These are phyloP conservation scores for Mirza zaza DNA, from an alignment of 2,113 vertebrate species.

Conservation along the genomic window DNA sequence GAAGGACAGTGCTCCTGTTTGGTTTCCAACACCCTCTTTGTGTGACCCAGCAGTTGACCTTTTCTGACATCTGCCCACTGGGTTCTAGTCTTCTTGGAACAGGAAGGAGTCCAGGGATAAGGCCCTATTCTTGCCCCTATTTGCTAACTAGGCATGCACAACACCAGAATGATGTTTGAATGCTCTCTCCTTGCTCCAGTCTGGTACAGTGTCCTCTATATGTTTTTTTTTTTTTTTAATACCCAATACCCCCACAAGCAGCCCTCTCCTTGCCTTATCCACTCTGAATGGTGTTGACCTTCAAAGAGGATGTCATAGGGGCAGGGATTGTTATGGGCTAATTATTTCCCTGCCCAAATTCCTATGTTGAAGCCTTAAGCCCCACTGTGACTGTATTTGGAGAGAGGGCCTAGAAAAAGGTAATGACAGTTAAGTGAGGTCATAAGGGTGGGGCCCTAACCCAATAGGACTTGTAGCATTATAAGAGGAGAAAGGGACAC, in stretches of 20 bases:
- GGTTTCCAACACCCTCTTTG: neutral
- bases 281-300: neutral
- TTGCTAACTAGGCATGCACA: neutral
- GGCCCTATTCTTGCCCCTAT: neutral
- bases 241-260: neutral
- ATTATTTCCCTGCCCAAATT: neutral
- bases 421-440: neutral
- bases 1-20: neutral
- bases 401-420: neutral
- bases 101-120: neutral
- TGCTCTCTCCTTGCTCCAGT: neutral
- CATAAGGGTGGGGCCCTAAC: neutral
- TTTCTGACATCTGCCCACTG: neutral
- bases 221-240: neutral
- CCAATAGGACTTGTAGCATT: neutral
- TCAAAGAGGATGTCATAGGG: neutral
- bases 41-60: neutral
- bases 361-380: neutral
- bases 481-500: neutral
- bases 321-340: neutral
- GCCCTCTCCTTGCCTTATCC: neutral
- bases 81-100: neutral
- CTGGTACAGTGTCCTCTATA: accelerated
- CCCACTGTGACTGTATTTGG: neutral
- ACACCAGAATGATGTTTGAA: neutral